Conservation (phyloP, 2,888 invertebrate species). For the Lasioglossum zephyrum region DNA sequence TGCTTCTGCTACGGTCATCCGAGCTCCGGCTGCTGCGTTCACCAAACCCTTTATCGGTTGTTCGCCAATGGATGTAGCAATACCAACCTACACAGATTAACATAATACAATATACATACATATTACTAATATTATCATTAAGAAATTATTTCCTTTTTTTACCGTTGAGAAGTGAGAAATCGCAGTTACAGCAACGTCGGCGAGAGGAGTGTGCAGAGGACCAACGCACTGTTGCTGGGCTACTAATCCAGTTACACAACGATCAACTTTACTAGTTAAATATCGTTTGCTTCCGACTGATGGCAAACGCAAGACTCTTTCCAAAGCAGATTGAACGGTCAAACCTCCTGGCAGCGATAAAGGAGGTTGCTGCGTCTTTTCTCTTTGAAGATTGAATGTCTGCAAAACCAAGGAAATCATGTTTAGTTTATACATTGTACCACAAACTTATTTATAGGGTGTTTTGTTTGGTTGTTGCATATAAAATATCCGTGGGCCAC, state of each 20-base stretch:
- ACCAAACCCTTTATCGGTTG: conserved; percentile 97
- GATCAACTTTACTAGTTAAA: conserved; percentile 97
- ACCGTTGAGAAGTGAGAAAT: conserved; percentile 92
- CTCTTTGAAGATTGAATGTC: conserved; percentile 88
- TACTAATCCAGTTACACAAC: conserved; percentile 97
- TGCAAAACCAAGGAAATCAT: conserved; percentile 69
- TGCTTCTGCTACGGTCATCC: conserved; percentile 97
- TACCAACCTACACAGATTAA: conserved; percentile 86
- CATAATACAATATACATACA: neutral
- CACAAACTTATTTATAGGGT: neutral
- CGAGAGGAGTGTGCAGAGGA: conserved; percentile 97
- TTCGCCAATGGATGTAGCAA: conserved; percentile 98
- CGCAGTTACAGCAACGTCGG: conserved; percentile 96
- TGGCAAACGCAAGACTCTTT: conserved; percentile 93
- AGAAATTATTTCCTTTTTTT: conserved; percentile 55
- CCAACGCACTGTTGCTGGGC: conserved; percentile 99
- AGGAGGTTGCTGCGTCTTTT: conserved; percentile 85
- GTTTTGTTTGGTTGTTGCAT: neutral
- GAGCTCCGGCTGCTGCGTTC: conserved; percentile 93
- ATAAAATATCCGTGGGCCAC: too few species aligned
- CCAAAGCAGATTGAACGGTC: conserved; percentile 89
- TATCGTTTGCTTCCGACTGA: conserved; percentile 98
- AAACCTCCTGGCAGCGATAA: conserved; percentile 86
- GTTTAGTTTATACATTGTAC: neutral
- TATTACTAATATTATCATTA: neutral